Conservation (phyloP, 1,140 invertebrate genomes). For the Trigoniulus corallinus region DNA sequence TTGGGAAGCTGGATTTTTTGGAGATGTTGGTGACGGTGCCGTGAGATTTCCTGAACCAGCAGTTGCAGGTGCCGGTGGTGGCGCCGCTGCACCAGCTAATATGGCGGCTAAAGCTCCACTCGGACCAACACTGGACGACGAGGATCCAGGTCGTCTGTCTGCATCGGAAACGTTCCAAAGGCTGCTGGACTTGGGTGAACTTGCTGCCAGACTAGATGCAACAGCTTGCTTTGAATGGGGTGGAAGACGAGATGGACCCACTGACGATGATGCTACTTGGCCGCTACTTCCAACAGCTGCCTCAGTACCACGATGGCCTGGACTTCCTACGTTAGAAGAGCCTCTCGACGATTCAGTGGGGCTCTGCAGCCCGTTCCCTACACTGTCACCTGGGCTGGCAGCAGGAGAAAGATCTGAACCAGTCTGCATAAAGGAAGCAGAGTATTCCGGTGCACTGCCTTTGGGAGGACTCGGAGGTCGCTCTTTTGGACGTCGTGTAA, state of each 20-base stretch:
- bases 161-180: too few relatives aligned
- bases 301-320: not conserved
- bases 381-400: too few relatives aligned
- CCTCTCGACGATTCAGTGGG: not conserved
- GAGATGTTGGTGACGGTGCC: conserved; percentile 8
- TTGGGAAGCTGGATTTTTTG: conserved; percentile 50
- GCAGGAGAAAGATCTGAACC: too few relatives aligned
- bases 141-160: not conserved
- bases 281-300: not conserved
- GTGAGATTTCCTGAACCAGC: conserved; percentile 6
- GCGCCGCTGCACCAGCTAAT: not conserved
- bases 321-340: not conserved
- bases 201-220: not conserved
- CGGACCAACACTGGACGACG: conserved; percentile 2
- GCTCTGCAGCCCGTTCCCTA: too few relatives aligned
- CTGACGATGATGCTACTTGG: not conserved
- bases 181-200: not conserved
- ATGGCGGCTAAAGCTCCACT: not conserved
- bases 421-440: too few relatives aligned
- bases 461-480: conserved; percentile 16
- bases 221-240: not conserved
- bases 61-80: conserved; percentile 8
- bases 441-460: conserved; percentile 1
- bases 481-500: conserved; percentile 11
- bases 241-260: not conserved